phyloP scores from a whole-genome alignment of 2,797 vertebrate genomes.

The Parotocinclus haroldoi region DNA sequence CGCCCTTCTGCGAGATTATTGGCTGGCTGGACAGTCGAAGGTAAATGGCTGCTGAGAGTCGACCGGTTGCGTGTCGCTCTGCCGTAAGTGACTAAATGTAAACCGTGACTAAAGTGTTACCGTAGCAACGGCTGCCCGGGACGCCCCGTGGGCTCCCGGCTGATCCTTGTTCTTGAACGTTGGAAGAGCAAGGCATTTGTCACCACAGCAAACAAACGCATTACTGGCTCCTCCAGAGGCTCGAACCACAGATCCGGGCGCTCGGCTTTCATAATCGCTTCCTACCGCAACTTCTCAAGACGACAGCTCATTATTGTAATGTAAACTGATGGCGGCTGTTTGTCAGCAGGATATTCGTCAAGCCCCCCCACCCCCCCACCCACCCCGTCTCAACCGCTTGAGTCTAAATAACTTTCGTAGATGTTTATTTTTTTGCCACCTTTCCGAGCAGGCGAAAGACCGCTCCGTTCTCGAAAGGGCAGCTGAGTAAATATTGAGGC shows the following conservation, averaged over 20 bases:
- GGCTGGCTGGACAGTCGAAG: no score
- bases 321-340: constrained; percentile 30
- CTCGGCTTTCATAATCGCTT: constrained; percentile 55
- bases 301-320: constrained; percentile 58
- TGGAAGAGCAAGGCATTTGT: constrained; percentile 27
- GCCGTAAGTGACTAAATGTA: no score
- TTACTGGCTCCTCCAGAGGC: constrained; percentile 25
- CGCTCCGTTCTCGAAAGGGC: constrained; percentile 17
- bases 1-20: no score
- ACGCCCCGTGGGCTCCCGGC: constrained; percentile 21
- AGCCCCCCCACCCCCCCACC: no score
- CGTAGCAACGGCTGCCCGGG: constrained; percentile 30
- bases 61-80: no score
- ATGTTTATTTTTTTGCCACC: constrained; percentile 43
- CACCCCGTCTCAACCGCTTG: constrained; percentile 14
- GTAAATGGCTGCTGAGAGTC: no score
- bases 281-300: constrained; percentile 44
- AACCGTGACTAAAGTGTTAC: constrained; percentile 12
- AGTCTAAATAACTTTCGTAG: constrained; percentile 36
- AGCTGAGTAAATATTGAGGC: constrained; percentile 39
- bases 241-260: constrained; percentile 52
- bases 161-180: constrained; percentile 47
- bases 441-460: constrained; percentile 25
- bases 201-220: constrained; percentile 48
- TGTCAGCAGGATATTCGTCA: constrained; percentile 35